Base-by-base conservation (phyloP, 2,113 vertebrate genomes). In the Delphinus delphis region DNA sequence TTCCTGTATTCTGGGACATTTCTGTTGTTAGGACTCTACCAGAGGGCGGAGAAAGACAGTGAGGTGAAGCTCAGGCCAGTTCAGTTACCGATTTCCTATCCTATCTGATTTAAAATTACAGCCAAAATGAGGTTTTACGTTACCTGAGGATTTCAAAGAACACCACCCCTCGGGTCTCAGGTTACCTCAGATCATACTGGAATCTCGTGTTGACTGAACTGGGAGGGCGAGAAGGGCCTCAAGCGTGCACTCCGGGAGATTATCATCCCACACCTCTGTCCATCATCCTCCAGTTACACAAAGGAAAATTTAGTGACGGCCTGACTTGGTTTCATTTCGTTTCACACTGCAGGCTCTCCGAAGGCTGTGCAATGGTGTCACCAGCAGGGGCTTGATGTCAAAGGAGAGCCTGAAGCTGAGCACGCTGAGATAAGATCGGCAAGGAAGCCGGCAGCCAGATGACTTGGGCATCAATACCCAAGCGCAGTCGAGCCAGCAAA, bases 101-200 rank as follows among this genome's bases (percentile, higher is more conserved):
- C 58, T 96, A 96, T 79, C 96, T 97, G 93, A 97, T 96, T 95
- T 96, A 68, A 95, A 96, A 93, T 88, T 83, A 96, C 25, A 87
- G 60, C 60, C 97, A 93, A 96, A 97, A 96, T 65, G 68, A 97
- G 60, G 87, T 92, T 96, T 90, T 63, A 50, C 10, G 31, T 97
- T 96, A 88, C 87, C 92, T 81, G 80, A 80, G 68, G 70, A 97
- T 95, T 95, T 90, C 93, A 97, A 74, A 97, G 62, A 86, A 20
- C 81, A 92, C 33, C 58, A 76, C 38, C 71, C 36, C 63, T 13
- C 0, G 0, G 60, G 60, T 95, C 89, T 97, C 91, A 62, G 9
- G 1, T 93, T 89, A 74, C 90, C 70, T 68, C 53, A 38, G 86
- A 84, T 91, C 91, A 92, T 38, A 84, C 77, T 71, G 65, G 93